Conservation (phyloP, 2,797 vertebrate genomes). For the Erpetoichthys calabaricus region DNA sequence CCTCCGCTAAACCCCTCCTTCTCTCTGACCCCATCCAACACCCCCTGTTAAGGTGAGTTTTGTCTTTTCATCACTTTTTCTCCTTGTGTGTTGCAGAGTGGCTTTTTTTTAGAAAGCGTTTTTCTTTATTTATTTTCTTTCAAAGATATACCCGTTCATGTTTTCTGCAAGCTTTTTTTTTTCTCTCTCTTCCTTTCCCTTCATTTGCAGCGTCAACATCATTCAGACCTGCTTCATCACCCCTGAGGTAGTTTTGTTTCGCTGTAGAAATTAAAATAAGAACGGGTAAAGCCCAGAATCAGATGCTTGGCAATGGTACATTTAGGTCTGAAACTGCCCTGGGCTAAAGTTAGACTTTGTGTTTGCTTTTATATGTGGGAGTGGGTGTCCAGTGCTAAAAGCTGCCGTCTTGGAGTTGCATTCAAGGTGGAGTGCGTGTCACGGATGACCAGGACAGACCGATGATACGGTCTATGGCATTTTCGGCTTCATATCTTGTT, state of each 20-base stretch:
- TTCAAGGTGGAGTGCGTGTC: too few species aligned
- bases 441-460: too few species aligned
- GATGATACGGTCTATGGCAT: too few species aligned
- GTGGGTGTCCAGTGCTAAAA: too few species aligned
- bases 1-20: conserved; percentile 33
- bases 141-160: conserved; percentile 1
- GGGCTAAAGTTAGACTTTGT: too few species aligned
- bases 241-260: conserved; percentile 7
- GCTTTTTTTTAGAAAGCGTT: conserved; percentile 1
- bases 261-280: not conserved
- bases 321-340: too few species aligned
- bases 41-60: conserved; percentile 43
- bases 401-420: too few species aligned
- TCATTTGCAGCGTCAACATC: conserved; percentile 28
- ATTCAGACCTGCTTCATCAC: conserved; percentile 23
- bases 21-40: conserved; percentile 37
- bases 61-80: conserved; percentile 38
- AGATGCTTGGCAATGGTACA: too few species aligned
- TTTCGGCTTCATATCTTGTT: too few species aligned
- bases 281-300: too few species aligned
- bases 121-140: not conserved
- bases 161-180: not conserved
- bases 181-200: conserved; percentile 12
- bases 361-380: too few species aligned
- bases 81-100: conserved; percentile 20